Base-by-base conservation (phyloP, 2,113 vertebrate genomes). In the Oncorhynchus keta region DNA sequence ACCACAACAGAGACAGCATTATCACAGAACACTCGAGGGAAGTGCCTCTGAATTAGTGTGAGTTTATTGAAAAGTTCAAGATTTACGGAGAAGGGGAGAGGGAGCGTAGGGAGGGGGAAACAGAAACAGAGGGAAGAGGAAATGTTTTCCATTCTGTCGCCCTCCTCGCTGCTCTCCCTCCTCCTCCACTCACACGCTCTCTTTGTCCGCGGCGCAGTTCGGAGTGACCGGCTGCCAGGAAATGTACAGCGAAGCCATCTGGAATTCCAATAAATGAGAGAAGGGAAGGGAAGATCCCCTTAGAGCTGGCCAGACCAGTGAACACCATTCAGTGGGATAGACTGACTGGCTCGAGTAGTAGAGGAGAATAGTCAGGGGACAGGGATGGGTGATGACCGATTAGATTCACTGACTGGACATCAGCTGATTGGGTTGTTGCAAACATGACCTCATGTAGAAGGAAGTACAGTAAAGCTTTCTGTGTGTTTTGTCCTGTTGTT, bases 211-310 rank as follows among this genome's bases (percentile, higher is more conserved):
- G 77, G n/a, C 39, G 70, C 18, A 28, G 77, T 77, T 79, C 74
- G 77, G 84, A 75, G 76, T 7, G 68, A 89, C 77, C 77, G 81
- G 87, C 86, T 93, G 90, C 91, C 91, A 92, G 93, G 89, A 92
- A 92, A 91, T 91, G 85, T 90, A 92, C 91, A 91, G 88, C 84
- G 73, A 85, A 89, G 87, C 83, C 90, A 90, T 90, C 84, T 92
- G 91, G 91, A 91, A 93, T 92, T 83, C 85, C 90, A 90, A 93
- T 92, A 89, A 92, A 92, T 81, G 82, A 78, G 76, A 70, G 30
- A 61, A 76, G 59, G 78, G 65, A 88, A 86, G 77, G 78, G 65
- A 88, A 86, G 77, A 85, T 86, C 83, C 85, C 84, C 78, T 79
- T 88, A 74, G 82, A 73, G 64, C 14, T 8, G 73, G 78, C 73